Evolutionary conservation across 2,888 invertebrate species (phyloP).

Genomic region (Nomada ferruginata): DNA sequence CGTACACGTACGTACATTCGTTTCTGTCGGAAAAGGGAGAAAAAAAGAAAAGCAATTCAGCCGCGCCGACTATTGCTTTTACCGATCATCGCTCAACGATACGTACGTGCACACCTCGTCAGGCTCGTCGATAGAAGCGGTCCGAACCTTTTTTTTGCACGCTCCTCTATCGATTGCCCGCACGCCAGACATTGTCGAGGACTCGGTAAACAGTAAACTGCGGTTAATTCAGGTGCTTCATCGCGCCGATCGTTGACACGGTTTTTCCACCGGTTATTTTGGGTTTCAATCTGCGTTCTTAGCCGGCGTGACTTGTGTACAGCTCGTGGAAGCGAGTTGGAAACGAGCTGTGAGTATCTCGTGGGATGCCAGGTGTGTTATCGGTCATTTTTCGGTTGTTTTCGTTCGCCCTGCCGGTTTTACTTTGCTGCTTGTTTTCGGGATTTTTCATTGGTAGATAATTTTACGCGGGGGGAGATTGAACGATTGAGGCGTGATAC

Average conservation of each 20-base stretch:
- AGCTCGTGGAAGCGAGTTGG: background rate
- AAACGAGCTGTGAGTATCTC: background rate
- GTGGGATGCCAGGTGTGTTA: background rate
- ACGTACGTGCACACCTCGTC: constrained; percentile 27
- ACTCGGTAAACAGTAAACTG: constrained; percentile 52
- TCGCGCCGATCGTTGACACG: constrained; percentile 34
- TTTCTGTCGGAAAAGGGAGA: background rate
- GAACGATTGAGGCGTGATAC: background rate
- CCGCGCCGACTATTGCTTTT: constrained; percentile 40
- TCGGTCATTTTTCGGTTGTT: background rate
- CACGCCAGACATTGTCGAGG: constrained; percentile 36
- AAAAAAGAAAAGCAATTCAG: constrained; percentile 7
- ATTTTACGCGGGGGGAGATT: background rate
- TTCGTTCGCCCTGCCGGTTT: too few species aligned
- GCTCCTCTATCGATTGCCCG: constrained; percentile 39
- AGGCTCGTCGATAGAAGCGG: constrained; percentile 21
- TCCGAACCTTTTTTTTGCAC: constrained; percentile 41
- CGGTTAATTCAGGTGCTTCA: constrained; percentile 42
- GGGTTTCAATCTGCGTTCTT: constrained; percentile 3
- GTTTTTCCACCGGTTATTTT: constrained; percentile 37
- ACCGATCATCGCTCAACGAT: constrained; percentile 36
- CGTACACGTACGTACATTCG: background rate
- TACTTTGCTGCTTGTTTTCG: background rate
- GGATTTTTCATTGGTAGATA: background rate
- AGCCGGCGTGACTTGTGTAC: background rate